These are phyloP conservation scores for Diachasmimorpha longicaudata DNA, from an alignment of 1,140 invertebrate genomes.

Conservation along the genomic window DNA sequence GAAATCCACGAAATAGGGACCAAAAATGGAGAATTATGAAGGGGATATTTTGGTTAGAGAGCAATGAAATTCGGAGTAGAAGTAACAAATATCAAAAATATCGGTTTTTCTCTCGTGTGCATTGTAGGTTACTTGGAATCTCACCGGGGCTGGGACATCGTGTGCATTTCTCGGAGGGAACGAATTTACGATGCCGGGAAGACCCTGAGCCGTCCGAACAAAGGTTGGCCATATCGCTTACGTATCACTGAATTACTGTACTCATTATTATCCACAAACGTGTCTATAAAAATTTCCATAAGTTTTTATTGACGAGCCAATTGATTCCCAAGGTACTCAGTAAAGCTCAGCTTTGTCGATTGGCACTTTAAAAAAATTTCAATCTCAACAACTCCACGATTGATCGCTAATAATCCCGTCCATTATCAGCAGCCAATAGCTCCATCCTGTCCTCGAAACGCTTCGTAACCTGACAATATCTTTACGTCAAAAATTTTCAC, in stretches of 20 bases:
- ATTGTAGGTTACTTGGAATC: constrained; percentile 62
- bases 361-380: no score
- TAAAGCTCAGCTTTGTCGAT: no score
- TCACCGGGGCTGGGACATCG: constrained; percentile 57
- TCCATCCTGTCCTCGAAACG: no score
- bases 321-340: no score
- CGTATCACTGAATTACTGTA: background rate
- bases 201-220: constrained; percentile 49
- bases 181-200: constrained; percentile 60
- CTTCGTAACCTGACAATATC: no score
- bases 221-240: constrained; percentile 49
- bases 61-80: background rate
- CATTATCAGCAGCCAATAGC: no score
- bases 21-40: background rate
- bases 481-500: background rate
- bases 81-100: constrained; percentile 28
- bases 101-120: constrained; percentile 52
- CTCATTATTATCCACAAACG: no score
- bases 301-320: no score
- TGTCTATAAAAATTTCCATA: no score
- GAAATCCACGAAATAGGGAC: background rate
- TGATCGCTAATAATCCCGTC: no score
- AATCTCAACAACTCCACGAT: no score
- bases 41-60: background rate
- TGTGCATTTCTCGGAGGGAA: constrained; percentile 59